Base-by-base conservation (phyloP, 1,140 invertebrate genomes). In the Helicoverpa zea region DNA sequence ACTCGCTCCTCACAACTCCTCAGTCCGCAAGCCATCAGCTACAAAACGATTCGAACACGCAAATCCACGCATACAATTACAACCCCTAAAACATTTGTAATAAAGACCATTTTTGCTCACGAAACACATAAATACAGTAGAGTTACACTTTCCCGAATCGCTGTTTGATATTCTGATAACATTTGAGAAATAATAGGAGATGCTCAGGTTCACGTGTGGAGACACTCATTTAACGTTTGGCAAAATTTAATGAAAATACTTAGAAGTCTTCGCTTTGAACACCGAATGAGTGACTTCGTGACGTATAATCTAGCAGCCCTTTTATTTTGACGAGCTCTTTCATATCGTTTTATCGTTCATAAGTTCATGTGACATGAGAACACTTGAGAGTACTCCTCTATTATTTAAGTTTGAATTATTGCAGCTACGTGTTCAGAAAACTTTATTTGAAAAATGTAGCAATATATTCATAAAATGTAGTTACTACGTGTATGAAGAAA, bases 131-230 rank as follows among this genome's bases (percentile, higher is more conserved):
- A 18, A n/a, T 68, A 66, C 64, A 66, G 56, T 56, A 79, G 83
- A 85, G 80, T 85, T 79, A 88, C 83, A 86, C 81, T 87, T 82
- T 80, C 81, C 66, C 70, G 80, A 86, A 91, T 87, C 78, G 85
- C 86, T 88, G 80, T 90, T 91, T 92, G 90, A 91, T 91, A 91
- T 89, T 91, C 89, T 86, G 89, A 89, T 91, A 88, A 88, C 88
- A 91, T 90, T 89, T 86, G 82, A 77, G 86, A 89, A 92, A 91
- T 92, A 91, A 92, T 90, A 91, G 83, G 87, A 87, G 82, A 89
- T 87, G 85, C 88, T 89, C 79, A 59, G 85, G 84, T 86, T 87
- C 84, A 83, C 84, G 84, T 86, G 83, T 59, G 81, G 81, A 86
- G 83, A 89, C 80, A 87, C 70, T 66, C 76, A 86, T 86, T 86